Evolutionary conservation across 35 echinoderm and acorn worm genomes (phyloP).

Genomic region (Ophiothrix spiculata): DNA sequence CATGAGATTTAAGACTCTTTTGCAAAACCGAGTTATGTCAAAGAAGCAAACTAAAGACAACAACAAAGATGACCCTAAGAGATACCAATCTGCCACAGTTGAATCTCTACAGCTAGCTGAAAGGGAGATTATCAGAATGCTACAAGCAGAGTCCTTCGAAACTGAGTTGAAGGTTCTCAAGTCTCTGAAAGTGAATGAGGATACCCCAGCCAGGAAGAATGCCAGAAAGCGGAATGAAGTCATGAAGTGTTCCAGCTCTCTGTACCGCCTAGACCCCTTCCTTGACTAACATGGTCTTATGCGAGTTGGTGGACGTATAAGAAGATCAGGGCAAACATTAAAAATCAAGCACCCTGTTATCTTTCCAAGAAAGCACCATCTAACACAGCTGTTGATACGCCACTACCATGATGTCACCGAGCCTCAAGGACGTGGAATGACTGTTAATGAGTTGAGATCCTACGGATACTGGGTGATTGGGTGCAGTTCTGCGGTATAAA

Average conservation of each 20-base stretch:
- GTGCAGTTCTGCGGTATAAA: constrained; percentile 45
- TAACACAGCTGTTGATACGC: constrained; percentile 69
- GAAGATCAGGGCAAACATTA: constrained; percentile 11
- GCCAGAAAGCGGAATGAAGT: constrained; percentile 21
- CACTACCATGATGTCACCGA: constrained; percentile 60
- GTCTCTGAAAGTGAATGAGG: neutral
- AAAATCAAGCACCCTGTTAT: constrained; percentile 54
- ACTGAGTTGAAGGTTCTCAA: constrained; percentile 25
- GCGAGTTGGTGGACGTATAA: constrained; percentile 62
- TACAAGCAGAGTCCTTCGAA: constrained; percentile 38
- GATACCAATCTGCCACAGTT: neutral
- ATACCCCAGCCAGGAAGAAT: neutral
- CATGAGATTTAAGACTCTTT: constrained; percentile 17
- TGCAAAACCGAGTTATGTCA: constrained; percentile 1
- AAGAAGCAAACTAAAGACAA: neutral
- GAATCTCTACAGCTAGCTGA: constrained; percentile 35
- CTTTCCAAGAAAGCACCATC: constrained; percentile 52
- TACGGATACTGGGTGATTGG: constrained; percentile 81
- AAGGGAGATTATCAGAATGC: constrained; percentile 9
- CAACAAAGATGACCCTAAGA: neutral
- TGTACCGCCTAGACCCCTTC: constrained; percentile 70
- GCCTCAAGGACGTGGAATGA: constrained; percentile 61
- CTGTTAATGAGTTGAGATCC: constrained; percentile 40
- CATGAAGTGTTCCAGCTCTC: constrained; percentile 30
- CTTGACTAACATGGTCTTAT: constrained; percentile 47